A percentile compares a stretch with the other conserved stretches of the same genome.
Evolutionary conservation across 2,797 vertebrate genomes (phyloP).

Genomic region (Rhinogobio ventralis): DNA sequence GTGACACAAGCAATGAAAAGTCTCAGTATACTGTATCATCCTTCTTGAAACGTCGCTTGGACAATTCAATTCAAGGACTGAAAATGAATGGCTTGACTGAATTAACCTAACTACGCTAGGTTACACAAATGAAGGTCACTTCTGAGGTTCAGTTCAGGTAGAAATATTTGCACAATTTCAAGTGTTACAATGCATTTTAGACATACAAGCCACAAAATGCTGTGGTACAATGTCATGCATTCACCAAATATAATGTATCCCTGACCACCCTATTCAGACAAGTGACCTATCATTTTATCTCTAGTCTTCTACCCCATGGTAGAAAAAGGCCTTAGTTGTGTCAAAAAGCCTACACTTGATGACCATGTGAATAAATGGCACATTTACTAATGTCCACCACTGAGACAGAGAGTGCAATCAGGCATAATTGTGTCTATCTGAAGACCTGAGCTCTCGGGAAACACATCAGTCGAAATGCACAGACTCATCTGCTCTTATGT

Average conservation of each 20-base stretch:
- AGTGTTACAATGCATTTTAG: background rate
- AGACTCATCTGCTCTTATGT: slow-evolving; percentile 78
- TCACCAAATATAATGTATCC: slow-evolving; percentile 64
- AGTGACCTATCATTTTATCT: slow-evolving; percentile 68
- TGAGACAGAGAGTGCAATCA: slow-evolving; percentile 81
- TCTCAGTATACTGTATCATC: background rate
- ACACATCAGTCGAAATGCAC: slow-evolving; percentile 80
- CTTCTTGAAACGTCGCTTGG: background rate
- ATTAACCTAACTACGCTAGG: background rate
- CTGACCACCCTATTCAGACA: slow-evolving; percentile 63
- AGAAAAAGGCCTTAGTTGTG: slow-evolving; percentile 79
- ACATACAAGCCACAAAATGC: slow-evolving; percentile 16
- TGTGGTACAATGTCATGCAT: slow-evolving; percentile 28
- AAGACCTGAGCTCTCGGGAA: slow-evolving; percentile 59
- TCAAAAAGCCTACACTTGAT: slow-evolving; percentile 78
- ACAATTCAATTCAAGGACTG: background rate
- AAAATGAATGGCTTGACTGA: background rate
- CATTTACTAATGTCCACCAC: slow-evolving; percentile 79
- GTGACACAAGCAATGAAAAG: background rate
- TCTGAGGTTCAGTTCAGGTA: background rate
- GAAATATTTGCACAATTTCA: slow-evolving; percentile 13
- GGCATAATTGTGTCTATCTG: slow-evolving; percentile 79
- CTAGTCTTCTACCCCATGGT: slow-evolving; percentile 67
- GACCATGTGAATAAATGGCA: slow-evolving; percentile 79
- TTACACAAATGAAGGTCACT: background rate